Evolutionary conservation across 2,113 vertebrate species (phyloP), one percentile per base, ranked within the genome.

Genomic region (Pluvialis apricaria): DNA sequence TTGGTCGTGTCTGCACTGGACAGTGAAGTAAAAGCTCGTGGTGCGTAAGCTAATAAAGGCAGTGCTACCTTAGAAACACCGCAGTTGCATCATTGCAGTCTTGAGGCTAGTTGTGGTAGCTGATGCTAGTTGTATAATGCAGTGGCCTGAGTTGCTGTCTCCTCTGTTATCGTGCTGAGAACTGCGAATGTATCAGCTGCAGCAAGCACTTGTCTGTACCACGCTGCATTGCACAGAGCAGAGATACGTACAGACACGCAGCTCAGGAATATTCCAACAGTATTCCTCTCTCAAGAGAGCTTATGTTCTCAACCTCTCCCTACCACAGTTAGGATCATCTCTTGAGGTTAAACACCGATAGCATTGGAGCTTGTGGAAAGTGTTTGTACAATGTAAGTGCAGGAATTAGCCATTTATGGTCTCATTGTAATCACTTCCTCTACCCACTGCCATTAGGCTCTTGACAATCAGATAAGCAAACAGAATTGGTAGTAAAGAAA

Each of bases 181-280:
- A 2, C 29, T 60, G 32, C 4, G 21, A 32, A 5, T 10, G 45
- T 31, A 15, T 12, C 60, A 77, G 40, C 76, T 80, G 44, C 71
- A 80, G 68, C 0, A 1, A 85, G 78, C n/a, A 7, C 28, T 80
- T 47, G 11, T 13, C 44, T 57, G 49, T 29, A 20, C 49, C 47
- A 17, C 28, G 6, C 31, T 69, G 15, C 29, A 8, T 52, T 69
- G 44, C n/a, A 49, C 25, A 28, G 36, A 83, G 17, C 2, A 72
- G 34, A 44, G 18, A 24, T 1, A 38, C 17, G 1, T 10, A 11
- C 1, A 78, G 40, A 31, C 34, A 29, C 2, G 2, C 8, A 28
- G 42, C 11, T 38, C 52, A 25, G 66, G 36, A 76, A 8, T 20
- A 42, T 47, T 47, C 45, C 69, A 82, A 21, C 66, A 57, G 2